phyloP scores from a whole-genome alignment of 2,113 vertebrate genomes.

The Halcyon senegalensis region DNA sequence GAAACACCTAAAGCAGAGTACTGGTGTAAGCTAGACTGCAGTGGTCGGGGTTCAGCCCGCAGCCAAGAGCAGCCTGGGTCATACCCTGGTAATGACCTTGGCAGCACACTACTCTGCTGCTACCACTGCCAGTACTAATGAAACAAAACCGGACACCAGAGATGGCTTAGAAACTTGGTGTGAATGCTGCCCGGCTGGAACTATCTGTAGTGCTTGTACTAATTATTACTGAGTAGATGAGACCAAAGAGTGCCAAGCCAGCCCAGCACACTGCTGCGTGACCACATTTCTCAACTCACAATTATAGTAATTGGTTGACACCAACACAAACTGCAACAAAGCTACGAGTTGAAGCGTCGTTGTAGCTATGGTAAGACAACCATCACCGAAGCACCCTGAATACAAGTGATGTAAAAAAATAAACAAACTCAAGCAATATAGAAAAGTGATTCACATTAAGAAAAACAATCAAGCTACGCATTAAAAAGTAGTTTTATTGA shows the following conservation, averaged over 20 bases:
- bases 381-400: not conserved
- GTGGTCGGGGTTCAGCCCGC: not conserved
- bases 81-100: not conserved
- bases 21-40: not conserved
- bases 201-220: slow-evolving; percentile 18
- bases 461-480: not conserved
- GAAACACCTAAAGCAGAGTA: not conserved
- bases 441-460: not conserved
- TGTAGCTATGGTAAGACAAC: not conserved
- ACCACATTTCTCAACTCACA: not conserved
- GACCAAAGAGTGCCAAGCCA: not conserved
- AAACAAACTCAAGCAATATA: not conserved
- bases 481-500: not conserved
- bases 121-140: not conserved
- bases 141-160: not conserved
- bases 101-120: not conserved
- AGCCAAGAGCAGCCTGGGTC: slow-evolving; percentile 2
- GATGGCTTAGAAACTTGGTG: not conserved
- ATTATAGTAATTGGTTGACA: not conserved
- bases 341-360: not conserved
- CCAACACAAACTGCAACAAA: not conserved
- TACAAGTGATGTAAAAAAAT: not conserved
- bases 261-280: not conserved
- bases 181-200: slow-evolving; percentile 34
- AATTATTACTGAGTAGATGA: slow-evolving; percentile 31